These are phyloP conservation scores for Rhopalosiphum maidis DNA, from an alignment of 1,140 invertebrate species.

Conservation along the genomic window DNA sequence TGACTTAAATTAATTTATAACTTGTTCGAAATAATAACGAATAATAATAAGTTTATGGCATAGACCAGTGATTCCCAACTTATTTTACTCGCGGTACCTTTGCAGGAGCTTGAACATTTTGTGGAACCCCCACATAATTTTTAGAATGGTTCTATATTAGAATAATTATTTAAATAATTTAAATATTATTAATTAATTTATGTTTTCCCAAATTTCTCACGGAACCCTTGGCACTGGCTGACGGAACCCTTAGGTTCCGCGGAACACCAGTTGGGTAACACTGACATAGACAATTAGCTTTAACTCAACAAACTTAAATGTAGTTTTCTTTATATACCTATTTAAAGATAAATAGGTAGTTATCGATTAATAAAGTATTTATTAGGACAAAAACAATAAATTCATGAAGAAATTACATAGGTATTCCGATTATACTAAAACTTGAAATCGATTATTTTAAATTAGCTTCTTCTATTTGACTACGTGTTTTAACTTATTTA, in stretches of 20 bases:
- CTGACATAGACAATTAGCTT: too few species aligned
- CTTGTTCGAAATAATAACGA: background rate
- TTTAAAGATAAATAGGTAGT: background rate
- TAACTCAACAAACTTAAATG: background rate
- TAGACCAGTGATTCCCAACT: too few species aligned
- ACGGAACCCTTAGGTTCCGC: too few species aligned
- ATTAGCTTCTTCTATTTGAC: background rate
- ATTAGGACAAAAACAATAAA: background rate
- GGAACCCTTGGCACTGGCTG: too few species aligned
- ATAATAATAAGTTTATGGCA: background rate
- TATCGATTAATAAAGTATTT: background rate
- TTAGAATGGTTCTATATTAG: too few species aligned
- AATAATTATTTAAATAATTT: too few species aligned
- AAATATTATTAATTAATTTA: too few species aligned
- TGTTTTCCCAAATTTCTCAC: too few species aligned
- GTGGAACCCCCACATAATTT: too few species aligned
- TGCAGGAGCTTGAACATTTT: too few species aligned
- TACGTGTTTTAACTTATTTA: background rate
- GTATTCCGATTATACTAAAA: background rate
- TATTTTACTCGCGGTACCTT: too few species aligned
- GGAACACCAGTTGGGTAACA: too few species aligned
- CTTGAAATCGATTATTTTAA: background rate
- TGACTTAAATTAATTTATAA: constrained; percentile 25
- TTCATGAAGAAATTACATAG: background rate
- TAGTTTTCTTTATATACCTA: background rate